Base-by-base conservation (phyloP, 2,797 vertebrate species). In the Streptopelia turtur region DNA sequence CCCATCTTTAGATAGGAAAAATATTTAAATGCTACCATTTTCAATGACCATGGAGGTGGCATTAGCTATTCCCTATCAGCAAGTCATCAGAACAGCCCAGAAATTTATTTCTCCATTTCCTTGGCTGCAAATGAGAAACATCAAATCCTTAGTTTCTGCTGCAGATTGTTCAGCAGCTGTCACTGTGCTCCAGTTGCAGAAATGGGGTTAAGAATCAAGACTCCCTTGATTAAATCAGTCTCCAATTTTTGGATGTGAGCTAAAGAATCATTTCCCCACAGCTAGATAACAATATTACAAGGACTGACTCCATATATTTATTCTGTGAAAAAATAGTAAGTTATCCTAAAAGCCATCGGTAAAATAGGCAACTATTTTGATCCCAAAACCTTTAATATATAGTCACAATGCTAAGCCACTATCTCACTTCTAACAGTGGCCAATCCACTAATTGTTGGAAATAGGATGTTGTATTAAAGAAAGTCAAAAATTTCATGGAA, bases 321-420 rank as follows among this genome's bases (percentile, higher is more conserved):
- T 4, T 65, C 15, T 53, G 6, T 47, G 33, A 52, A 80, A 93
- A 86, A 86, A 47, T 9, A 9, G 6, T 16, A 35, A 45, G 8
- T 11, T 55, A 17, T 0, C 0, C 20, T 7, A 30, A 61, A 49
- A 66, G 2, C 5, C 2, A 5, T 2, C 27, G 10, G 11, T 23
- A 55, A 78, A 81, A 39, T 2, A 39, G n/a, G 18, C 2, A 23
- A 3, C 2, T 70, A 15, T 50, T 55, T 20, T 6, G 13, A 60
- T 9, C 10, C 5, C 9, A 45, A 10, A 56, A 71, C 23, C 13
- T 77, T 71, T 55, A 83, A 72, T 31, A 31, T 30, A 31, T 21
- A 43, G 35, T 56, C 63, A 81, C 13, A 86, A 43, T 74, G 28
- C 2, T 56, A 55, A 83, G 33, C 28, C 12, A 43, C 17, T 78